Conservation (phyloP, 2,888 invertebrate species). For the Azorinus chamasolen region DNA sequence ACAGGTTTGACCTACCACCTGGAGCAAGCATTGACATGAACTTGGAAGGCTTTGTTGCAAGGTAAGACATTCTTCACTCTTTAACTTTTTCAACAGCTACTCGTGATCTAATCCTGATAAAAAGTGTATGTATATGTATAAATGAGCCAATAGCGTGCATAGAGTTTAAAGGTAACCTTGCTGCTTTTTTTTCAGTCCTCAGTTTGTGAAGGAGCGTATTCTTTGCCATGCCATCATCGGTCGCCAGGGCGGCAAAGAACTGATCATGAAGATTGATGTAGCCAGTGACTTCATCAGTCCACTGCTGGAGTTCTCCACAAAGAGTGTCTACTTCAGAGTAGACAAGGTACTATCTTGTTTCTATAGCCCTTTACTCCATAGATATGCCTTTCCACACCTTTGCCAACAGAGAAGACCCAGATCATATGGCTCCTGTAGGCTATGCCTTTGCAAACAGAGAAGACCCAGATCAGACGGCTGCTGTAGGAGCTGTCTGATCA, state of each 20-base stretch:
- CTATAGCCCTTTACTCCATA: too few relatives aligned
- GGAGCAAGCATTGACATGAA: slow-evolving; percentile 83
- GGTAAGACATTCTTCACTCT: slow-evolving; percentile 67
- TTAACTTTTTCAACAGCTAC: neutral
- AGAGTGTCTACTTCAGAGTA: slow-evolving; percentile 84
- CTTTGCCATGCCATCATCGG: slow-evolving; percentile 86
- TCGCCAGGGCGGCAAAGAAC: slow-evolving; percentile 86
- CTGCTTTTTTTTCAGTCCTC: slow-evolving; percentile 76
- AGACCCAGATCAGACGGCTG: too few relatives aligned
- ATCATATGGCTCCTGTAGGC: too few relatives aligned
- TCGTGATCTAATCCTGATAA: too few relatives aligned
- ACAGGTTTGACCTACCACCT: slow-evolving; percentile 85
- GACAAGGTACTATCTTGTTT: slow-evolving; percentile 81
- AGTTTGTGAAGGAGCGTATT: slow-evolving; percentile 83
- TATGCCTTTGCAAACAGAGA: too few relatives aligned
- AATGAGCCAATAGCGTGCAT: too few relatives aligned
- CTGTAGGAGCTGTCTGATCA: too few relatives aligned
- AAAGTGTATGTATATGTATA: too few relatives aligned
- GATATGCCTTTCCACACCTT: neutral
- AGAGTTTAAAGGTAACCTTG: neutral
- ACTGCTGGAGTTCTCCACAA: slow-evolving; percentile 85
- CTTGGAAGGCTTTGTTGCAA: slow-evolving; percentile 84
- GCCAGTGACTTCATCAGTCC: slow-evolving; percentile 86
- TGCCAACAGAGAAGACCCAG: neutral
- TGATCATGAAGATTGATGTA: slow-evolving; percentile 85